Evolutionary conservation across 2,888 invertebrate species (phyloP), one percentile per base, ranked within the genome.

Genomic region (Cryptosula pallasiana): DNA sequence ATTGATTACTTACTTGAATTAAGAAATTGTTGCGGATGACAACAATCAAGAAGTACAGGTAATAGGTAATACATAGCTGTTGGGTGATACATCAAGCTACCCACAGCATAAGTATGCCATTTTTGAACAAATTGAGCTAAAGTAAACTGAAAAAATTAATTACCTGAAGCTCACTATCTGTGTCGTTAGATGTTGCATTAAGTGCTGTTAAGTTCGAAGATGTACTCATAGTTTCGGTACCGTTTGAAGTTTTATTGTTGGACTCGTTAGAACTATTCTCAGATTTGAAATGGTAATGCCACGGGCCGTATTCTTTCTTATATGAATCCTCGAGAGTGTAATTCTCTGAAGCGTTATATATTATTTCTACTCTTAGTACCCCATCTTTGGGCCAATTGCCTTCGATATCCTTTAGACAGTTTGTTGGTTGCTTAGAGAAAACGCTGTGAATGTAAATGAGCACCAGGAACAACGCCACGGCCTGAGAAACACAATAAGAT

Each of bases 361-460:
- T 82, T 27, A 95, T 93, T 86, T 96, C 95, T 20, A 96, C 94
- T 75, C 95, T 87, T 25, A 99, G 87, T 77, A 99, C 94, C 1
- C 98, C 98, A 85, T 95, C 93, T 74, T 94, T 88, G 0, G 98
- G 97, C 98, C 98, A 99, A 16, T 91, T 90, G 76, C 91, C 89
- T 36, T 79, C 81, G 9, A 95, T 90, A 83, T 93, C 91, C 82
- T 93, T 91, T 78, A 99, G 88, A 84, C 99, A 99, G 78, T 94
- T 94, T 72, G 94, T 92, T 5, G 97, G 95, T 74, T 93, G 90
- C 80, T 93, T 90, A 69, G 95, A 93, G 86, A 97, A 96, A 75
- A 92, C 92, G 83, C 94, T 90, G 83, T 99, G 99, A 81, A 99
- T 94, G 84, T 98, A 98, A 69, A 93, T 91, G 79, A 98, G 88